Evolutionary conservation across 2,113 vertebrate genomes (phyloP).

Genomic region (Mormoops blainvillei): DNA sequence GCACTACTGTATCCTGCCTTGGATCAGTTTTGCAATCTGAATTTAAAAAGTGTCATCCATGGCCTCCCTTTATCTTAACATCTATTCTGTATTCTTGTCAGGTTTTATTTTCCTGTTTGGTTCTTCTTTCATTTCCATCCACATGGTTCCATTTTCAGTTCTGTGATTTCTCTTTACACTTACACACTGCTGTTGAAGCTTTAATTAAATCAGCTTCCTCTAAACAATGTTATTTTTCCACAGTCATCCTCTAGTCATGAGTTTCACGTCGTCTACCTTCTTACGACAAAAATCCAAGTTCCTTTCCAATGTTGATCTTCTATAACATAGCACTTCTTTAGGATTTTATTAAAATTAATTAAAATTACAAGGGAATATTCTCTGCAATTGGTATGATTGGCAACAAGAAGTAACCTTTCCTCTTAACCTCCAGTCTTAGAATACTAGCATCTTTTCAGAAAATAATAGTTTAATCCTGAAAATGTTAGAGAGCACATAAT

Average conservation of each 20-base stretch:
- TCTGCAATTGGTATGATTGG: background rate
- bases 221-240: background rate
- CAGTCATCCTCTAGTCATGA: background rate
- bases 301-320: background rate
- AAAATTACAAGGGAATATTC: background rate
- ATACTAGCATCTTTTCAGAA: background rate
- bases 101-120: background rate
- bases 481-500: background rate
- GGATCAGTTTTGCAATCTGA: background rate
- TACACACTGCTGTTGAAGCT: background rate
- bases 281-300: slow-evolving; percentile 22
- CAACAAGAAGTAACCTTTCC: slow-evolving; percentile 2
- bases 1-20: background rate
- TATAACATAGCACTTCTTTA: background rate
- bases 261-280: background rate
- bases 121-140: background rate
- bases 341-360: background rate
- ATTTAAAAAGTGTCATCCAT: background rate
- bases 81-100: background rate
- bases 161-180: background rate
- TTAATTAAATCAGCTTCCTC: background rate
- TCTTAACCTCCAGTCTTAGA: background rate
- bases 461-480: background rate
- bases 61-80: background rate
- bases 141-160: background rate